A percentile compares a stretch with the other conserved stretches of the same genome.
Conservation (phyloP, 2,888 invertebrate species). For the Netelia fuscicornis region DNA sequence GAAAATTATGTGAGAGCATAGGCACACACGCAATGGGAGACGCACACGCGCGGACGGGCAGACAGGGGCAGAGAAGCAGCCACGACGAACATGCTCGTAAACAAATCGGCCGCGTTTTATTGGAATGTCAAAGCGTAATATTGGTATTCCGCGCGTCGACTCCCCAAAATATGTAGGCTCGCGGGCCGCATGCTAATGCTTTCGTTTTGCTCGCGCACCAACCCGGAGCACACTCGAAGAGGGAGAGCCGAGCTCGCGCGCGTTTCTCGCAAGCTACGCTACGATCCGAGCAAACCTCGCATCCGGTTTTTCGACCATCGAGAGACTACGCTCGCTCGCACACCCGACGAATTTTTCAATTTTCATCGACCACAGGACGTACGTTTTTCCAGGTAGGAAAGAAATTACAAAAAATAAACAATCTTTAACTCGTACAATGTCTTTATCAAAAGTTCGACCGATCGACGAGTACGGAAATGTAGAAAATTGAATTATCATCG, state of each 20-base stretch:
- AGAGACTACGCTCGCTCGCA: conserved; percentile 50
- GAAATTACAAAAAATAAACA: conserved; percentile 12
- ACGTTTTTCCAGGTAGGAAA: neutral
- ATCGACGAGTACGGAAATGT: neutral
- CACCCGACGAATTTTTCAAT: conserved; percentile 39
- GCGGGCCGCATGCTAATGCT: conserved; percentile 84
- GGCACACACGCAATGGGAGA: too few relatives aligned
- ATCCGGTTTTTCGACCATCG: conserved; percentile 83
- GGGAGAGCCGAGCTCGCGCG: conserved; percentile 76
- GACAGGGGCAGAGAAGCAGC: conserved; percentile 61
- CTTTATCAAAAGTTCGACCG: too few relatives aligned
- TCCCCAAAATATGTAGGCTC: conserved; percentile 84
- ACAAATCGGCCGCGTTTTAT: conserved; percentile 85
- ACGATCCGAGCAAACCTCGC: conserved; percentile 72
- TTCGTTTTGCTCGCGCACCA: conserved; percentile 70
- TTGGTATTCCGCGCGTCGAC: conserved; percentile 83
- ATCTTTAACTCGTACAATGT: neutral
- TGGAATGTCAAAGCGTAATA: conserved; percentile 85
- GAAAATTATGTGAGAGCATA: conserved; percentile 65
- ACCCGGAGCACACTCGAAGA: conserved; percentile 67
- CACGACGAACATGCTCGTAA: conserved; percentile 82
- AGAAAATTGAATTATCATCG: neutral
- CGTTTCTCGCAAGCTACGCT: conserved; percentile 40
- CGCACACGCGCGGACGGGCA: conserved; percentile 59
- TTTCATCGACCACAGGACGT: conserved; percentile 14